Evolutionary conservation across 2,888 invertebrate genomes (phyloP).

Genomic region (Pseudolycoriella hygida): DNA sequence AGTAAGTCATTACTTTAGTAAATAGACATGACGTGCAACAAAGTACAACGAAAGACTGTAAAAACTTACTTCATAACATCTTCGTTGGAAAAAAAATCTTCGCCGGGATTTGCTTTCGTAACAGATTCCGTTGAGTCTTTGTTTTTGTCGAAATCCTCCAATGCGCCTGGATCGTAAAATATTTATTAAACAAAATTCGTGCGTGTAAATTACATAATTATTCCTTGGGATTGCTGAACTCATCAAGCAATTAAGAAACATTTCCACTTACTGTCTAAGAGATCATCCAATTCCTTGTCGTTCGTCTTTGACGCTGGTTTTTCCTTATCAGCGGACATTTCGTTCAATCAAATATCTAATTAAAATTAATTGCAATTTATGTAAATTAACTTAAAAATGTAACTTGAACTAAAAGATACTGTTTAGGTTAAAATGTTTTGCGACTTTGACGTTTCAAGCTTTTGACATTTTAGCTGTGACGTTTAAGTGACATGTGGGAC

Average conservation of each 20-base stretch:
- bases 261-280: conserved; percentile 50
- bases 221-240: no score
- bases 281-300: conserved; percentile 54
- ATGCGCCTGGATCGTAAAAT: conserved; percentile 39
- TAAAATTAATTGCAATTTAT: neutral
- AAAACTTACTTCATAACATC: conserved; percentile 12
- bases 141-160: conserved; percentile 37
- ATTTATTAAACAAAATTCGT: conserved; percentile 9
- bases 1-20: no score
- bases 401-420: no score
- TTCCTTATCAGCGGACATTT: conserved; percentile 5
- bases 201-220: no score
- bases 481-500: no score
- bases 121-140: conserved; percentile 11
- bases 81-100: conserved; percentile 9
- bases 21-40: no score
- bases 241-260: neutral
- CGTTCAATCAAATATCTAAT: neutral
- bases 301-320: conserved; percentile 7
- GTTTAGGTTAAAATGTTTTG: no score
- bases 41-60: no score
- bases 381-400: no score
- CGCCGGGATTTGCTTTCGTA: conserved; percentile 9
- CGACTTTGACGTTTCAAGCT: no score
- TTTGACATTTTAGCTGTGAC: no score